Conservation (phyloP, 1,140 invertebrate genomes). For the Sipha flava region DNA sequence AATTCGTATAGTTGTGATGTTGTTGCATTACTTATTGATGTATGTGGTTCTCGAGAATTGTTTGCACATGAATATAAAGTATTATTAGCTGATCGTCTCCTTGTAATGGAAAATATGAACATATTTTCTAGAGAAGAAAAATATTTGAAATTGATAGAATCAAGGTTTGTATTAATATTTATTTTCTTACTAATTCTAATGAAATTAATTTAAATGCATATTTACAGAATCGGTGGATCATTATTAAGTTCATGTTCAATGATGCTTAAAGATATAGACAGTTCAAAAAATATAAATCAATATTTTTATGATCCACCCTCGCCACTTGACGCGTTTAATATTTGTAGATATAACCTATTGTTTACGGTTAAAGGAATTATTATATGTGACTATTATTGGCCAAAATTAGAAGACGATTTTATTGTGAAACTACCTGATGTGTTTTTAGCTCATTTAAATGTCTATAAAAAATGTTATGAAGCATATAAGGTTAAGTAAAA, state of each 20-base stretch:
- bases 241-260: conserved; percentile 96
- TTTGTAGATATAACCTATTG: conserved; percentile 46
- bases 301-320: conserved; percentile 61
- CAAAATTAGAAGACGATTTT: conserved; percentile 87
- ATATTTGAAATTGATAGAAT: conserved; percentile 89
- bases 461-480: conserved; percentile 86
- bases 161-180: conserved; percentile 46
- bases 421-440: conserved; percentile 73
- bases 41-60: conserved; percentile 95
- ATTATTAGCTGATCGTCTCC: conserved; percentile 81
- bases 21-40: conserved; percentile 95
- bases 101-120: conserved; percentile 76
- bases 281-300: conserved; percentile 61
- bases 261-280: conserved; percentile 81
- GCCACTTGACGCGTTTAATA: conserved; percentile 39
- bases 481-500: conserved; percentile 58
- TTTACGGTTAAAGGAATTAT: conserved; percentile 76
- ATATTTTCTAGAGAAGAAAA: conserved; percentile 87
- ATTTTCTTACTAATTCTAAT: not conserved
- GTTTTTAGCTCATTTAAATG: conserved; percentile 70
- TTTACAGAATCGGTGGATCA: conserved; percentile 77
- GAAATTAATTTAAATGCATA: conserved; percentile 14
- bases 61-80: conserved; percentile 98
- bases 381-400: conserved; percentile 96
- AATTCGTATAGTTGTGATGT: conserved; percentile 74